Conservation (phyloP, 1,140 invertebrate genomes). For the Neuroterus valhalla region DNA sequence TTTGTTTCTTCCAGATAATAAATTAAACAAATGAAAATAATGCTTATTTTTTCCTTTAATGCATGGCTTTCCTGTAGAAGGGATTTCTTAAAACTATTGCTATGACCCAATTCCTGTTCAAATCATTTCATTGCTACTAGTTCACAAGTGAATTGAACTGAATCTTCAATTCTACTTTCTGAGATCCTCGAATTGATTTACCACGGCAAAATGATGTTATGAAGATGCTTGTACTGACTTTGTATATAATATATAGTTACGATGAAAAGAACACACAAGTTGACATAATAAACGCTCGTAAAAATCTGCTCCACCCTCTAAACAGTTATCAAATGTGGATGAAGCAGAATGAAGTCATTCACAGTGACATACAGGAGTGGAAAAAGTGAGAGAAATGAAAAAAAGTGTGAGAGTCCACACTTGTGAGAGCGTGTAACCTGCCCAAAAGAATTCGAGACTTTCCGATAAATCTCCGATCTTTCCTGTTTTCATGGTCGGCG, state of each 20-base stretch:
- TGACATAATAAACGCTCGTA: constrained; percentile 15
- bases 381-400: constrained; percentile 31
- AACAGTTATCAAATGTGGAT: constrained; percentile 18
- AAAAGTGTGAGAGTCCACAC: constrained; percentile 34
- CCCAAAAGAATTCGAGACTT: constrained; percentile 38
- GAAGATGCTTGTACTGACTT: not conserved
- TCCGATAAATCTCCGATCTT: constrained; percentile 59
- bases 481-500: constrained; percentile 61
- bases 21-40: no score
- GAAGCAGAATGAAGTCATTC: constrained; percentile 22
- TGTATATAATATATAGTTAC: not conserved
- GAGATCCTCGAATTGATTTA: not conserved
- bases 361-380: constrained; percentile 25
- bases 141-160: no score
- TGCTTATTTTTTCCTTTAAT: no score
- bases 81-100: no score
- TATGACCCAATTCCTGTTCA: no score
- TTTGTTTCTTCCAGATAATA: no score
- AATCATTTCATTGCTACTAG: no score
- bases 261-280: not conserved
- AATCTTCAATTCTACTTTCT: no score
- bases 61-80: no score
- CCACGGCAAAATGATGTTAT: not conserved
- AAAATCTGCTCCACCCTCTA: constrained; percentile 4
- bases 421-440: constrained; percentile 36